phyloP scores from a whole-genome alignment of 2,888 invertebrate genomes.

The Xanthorhoe designata region DNA sequence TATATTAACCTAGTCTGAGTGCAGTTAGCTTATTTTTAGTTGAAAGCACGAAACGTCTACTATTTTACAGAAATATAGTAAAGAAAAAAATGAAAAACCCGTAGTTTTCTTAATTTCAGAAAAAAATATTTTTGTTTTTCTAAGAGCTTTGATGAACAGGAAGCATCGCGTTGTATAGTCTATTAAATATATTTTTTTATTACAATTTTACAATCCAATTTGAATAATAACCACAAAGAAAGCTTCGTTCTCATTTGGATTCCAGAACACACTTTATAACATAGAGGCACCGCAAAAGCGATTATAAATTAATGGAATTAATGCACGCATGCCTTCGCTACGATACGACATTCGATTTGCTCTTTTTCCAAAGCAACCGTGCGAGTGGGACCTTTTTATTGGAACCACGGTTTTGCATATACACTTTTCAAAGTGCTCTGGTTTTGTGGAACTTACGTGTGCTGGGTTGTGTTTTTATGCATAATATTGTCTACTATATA shows the following conservation, averaged over 20 bases:
- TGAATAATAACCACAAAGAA: not conserved
- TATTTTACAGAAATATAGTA: no score
- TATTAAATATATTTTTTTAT: not conserved
- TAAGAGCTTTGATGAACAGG: not conserved
- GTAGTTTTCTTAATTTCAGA: no score
- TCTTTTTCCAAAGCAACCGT: conserved; percentile 32
- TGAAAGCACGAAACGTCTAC: no score
- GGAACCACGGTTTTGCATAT: conserved; percentile 29
- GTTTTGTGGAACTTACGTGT: conserved; percentile 15
- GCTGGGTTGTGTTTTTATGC: not conserved
- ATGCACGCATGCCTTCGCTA: conserved; percentile 57
- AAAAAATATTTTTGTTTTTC: no score
- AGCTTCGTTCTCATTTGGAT: not conserved
- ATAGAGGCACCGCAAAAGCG: conserved; percentile 41
- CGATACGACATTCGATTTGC: conserved; percentile 37
- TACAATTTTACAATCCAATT: no score
- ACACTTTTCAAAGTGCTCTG: conserved; percentile 27
- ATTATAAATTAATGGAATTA: conserved; percentile 61
- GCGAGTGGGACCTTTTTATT: conserved; percentile 35
- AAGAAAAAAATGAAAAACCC: no score
- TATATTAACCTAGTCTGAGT: no score
- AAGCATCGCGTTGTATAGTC: no score
- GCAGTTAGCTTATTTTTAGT: no score
- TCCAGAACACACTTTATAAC: conserved; percentile 29
- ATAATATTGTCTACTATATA: not conserved